Percentiles rank a stretch among this genome's conserved stretches.
Evolutionary conservation across 2,113 vertebrate species (phyloP).

Genomic region (human (Homo sapiens)): GRCh38 chr12:106723501-106724000

Average conservation of each 20-base stretch:
- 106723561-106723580: neutral
- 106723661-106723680: neutral
- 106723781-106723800: neutral
- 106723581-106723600: neutral
- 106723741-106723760: neutral
- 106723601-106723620: neutral
- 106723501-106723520: neutral
- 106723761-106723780: neutral
- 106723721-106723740: neutral
- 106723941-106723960: neutral
- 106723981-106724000: neutral
- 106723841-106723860: neutral
- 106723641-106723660: neutral
- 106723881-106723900: too few relatives aligned
- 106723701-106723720: neutral
- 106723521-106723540: neutral
- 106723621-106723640: neutral
- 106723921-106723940: neutral
- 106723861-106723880: neutral
- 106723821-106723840: neutral
- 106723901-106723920: neutral
- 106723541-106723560: neutral
- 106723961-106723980: neutral
- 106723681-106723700: neutral
- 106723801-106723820: neutral